A percentile compares a stretch with the other conserved stretches of the same genome.
Evolutionary conservation across 2,888 invertebrate species (phyloP).

Genomic region (Bibio marci): DNA sequence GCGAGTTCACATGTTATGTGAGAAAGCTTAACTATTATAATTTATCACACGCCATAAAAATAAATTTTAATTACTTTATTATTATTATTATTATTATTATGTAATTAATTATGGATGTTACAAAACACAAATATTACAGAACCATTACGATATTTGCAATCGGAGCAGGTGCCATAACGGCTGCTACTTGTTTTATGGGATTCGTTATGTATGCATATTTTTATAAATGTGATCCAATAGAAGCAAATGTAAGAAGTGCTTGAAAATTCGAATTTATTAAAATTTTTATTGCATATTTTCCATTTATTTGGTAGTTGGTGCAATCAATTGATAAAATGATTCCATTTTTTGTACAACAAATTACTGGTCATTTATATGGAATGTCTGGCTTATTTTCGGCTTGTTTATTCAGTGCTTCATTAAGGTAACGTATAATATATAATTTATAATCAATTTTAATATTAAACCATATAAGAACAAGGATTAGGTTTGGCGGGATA

Average conservation of each 20-base stretch:
- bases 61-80: no score
- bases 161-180: conserved; percentile 36
- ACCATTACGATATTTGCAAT: conserved; percentile 35
- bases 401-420: conserved; percentile 7
- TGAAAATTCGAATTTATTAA: no score
- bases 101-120: no score
- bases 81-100: no score
- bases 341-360: conserved; percentile 6
- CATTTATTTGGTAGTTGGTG: no score
- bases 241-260: conserved; percentile 24
- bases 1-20: neutral
- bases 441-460: no score
- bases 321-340: conserved; percentile 36
- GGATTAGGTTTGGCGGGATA: no score
- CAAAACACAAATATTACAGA: conserved; percentile 21
- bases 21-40: no score
- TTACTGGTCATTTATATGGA: conserved; percentile 3
- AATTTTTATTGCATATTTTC: no score
- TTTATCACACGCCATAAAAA: no score
- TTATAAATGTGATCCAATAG: conserved; percentile 39
- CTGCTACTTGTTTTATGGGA: conserved; percentile 39
- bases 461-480: no score
- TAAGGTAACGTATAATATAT: no score
- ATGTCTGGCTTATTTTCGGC: conserved; percentile 6
- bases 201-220: conserved; percentile 38